Percentiles rank a stretch among this genome's conserved stretches.
phyloP scores from a whole-genome alignment of 2,113 vertebrate genomes.

The Grantiella picta region DNA sequence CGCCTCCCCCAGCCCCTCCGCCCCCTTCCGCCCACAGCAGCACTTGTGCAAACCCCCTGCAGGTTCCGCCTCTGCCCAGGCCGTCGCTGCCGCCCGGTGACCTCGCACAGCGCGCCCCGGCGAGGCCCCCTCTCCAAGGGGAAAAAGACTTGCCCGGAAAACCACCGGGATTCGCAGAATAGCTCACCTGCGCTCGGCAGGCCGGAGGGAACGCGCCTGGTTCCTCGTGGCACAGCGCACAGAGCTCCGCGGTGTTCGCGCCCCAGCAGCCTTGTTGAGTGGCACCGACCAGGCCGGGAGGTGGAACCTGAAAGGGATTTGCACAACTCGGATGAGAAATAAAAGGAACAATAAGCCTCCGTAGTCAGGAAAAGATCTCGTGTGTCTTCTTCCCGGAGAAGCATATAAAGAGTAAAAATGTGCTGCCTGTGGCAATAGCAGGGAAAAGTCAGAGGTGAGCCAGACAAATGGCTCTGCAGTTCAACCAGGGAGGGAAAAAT shows the following conservation, averaged over 20 bases:
- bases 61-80: not conserved
- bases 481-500: not conserved
- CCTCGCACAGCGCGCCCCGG: no score
- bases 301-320: not conserved
- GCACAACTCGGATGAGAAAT: not conserved
- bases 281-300: not conserved
- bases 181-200: accelerated
- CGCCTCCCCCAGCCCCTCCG: not conserved
- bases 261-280: accelerated
- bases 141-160: not conserved
- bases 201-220: accelerated
- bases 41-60: not conserved
- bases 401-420: not conserved
- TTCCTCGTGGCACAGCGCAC: accelerated
- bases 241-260: accelerated
- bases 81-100: not conserved
- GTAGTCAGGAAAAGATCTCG: not conserved
- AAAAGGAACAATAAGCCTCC: not conserved
- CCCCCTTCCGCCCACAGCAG: not conserved
- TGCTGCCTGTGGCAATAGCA: not conserved
- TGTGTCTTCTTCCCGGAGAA: not conserved
- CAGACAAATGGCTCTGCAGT: not conserved
- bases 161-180: not conserved
- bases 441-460: not conserved
- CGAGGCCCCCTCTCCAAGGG: not conserved